These are phyloP conservation scores for Harmothoe impar DNA, from an alignment of 2,888 invertebrate genomes.

Conservation along the genomic window DNA sequence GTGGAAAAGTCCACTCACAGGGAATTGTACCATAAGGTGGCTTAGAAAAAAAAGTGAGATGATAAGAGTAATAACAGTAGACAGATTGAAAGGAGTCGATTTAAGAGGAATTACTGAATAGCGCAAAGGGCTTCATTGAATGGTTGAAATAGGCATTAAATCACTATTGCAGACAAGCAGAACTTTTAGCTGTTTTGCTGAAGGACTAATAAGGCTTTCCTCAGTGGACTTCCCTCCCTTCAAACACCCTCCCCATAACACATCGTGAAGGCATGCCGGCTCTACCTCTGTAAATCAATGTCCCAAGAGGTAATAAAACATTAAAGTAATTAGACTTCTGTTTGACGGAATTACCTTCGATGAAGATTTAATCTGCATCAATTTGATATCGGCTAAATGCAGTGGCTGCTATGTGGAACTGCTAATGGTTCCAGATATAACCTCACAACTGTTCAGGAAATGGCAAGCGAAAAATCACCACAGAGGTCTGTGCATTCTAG, in stretches of 20 bases:
- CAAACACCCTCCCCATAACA: no score
- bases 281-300: not conserved
- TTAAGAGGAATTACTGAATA: not conserved
- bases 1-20: not conserved
- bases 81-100: not conserved
- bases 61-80: not conserved
- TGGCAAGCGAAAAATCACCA: no score
- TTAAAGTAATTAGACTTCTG: not conserved
- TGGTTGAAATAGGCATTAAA: not conserved
- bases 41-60: not conserved
- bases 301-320: not conserved
- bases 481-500: no score
- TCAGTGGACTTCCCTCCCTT: not conserved
- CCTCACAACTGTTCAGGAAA: no score
- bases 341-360: not conserved
- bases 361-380: not conserved
- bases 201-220: constrained; percentile 6
- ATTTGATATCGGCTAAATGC: not conserved
- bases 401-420: not conserved
- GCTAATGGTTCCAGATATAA: no score
- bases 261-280: not conserved
- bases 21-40: not conserved
- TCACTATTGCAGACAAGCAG: not conserved
- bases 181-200: not conserved
- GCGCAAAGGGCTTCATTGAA: not conserved